Evolutionary conservation across 2,888 invertebrate species (phyloP).

Genomic region (Balanococcus diminutus): DNA sequence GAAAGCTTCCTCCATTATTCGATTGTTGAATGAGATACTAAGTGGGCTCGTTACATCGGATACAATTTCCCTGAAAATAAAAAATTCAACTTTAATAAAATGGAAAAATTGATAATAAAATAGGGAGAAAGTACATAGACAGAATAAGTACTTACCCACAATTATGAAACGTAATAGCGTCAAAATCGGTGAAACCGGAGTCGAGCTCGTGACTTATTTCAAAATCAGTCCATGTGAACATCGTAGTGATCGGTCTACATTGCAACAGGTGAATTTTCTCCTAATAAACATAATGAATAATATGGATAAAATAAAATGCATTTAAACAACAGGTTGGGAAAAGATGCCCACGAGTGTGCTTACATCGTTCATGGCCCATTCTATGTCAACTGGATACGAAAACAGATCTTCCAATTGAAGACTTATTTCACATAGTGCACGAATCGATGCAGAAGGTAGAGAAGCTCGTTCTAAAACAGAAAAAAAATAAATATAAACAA

Average conservation of each 20-base stretch:
- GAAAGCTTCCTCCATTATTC: conserved; percentile 34
- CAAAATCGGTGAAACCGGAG: conserved; percentile 69
- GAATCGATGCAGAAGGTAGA: neutral
- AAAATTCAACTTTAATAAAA: no score
- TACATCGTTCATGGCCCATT: conserved; percentile 76
- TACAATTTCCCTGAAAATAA: conserved; percentile 43
- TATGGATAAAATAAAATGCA: neutral
- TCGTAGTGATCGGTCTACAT: conserved; percentile 77
- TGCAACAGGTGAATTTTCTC: conserved; percentile 72
- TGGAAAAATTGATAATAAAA: neutral
- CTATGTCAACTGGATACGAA: conserved; percentile 76
- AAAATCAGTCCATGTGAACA: conserved; percentile 76
- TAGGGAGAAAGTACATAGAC: neutral
- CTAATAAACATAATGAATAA: conserved; percentile 62
- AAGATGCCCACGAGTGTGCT: conserved; percentile 56
- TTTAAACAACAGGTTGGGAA: neutral
- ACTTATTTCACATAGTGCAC: conserved; percentile 67
- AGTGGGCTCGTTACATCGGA: conserved; percentile 67
- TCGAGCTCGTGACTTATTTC: conserved; percentile 82
- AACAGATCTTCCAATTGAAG: conserved; percentile 71
- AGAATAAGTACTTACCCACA: conserved; percentile 66
- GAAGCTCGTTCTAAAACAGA: neutral
- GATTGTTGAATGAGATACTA: conserved; percentile 62
- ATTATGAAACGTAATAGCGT: conserved; percentile 74
- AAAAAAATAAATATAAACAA: neutral